A percentile compares a stretch with the other conserved stretches of the same genome.
Evolutionary conservation across 2,797 vertebrate species (phyloP).

Genomic region (Poeciliopsis gracilis): DNA sequence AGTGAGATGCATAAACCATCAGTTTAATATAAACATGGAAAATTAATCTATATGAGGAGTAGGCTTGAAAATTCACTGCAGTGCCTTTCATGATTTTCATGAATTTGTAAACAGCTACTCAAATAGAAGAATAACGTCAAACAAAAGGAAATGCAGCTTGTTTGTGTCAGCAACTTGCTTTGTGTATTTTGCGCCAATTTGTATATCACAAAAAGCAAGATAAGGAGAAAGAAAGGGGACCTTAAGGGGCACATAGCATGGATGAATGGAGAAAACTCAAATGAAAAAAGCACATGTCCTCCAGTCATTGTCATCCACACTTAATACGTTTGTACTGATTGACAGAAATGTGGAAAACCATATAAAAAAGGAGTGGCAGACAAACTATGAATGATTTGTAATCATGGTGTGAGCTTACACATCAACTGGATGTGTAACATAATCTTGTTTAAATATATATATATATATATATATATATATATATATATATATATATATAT

Average conservation of each 20-base stretch:
- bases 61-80: slow-evolving; percentile 35
- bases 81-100: slow-evolving; percentile 29
- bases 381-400: too few relatives aligned
- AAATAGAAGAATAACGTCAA: slow-evolving; percentile 24
- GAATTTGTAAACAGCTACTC: slow-evolving; percentile 17
- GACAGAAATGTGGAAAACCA: too few relatives aligned
- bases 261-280: slow-evolving; percentile 26
- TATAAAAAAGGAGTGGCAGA: too few relatives aligned
- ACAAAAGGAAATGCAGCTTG: slow-evolving; percentile 4
- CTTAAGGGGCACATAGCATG: slow-evolving; percentile 43
- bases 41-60: slow-evolving; percentile 23
- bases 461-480: too few relatives aligned
- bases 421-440: too few relatives aligned
- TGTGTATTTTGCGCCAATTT: slow-evolving; percentile 40
- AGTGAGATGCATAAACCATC: slow-evolving; percentile 15
- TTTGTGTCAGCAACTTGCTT: slow-evolving; percentile 29
- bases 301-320: slow-evolving; percentile 18
- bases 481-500: too few relatives aligned
- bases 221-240: slow-evolving; percentile 46
- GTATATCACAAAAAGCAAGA: slow-evolving; percentile 38
- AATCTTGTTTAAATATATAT: too few relatives aligned
- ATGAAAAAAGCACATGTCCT: slow-evolving; percentile 29
- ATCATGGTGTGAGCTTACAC: too few relatives aligned
- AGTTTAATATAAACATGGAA: slow-evolving; percentile 4
- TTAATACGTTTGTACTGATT: too few relatives aligned